phyloP scores from a whole-genome alignment of 2,113 vertebrate species.

The Polyodon spathula region DNA sequence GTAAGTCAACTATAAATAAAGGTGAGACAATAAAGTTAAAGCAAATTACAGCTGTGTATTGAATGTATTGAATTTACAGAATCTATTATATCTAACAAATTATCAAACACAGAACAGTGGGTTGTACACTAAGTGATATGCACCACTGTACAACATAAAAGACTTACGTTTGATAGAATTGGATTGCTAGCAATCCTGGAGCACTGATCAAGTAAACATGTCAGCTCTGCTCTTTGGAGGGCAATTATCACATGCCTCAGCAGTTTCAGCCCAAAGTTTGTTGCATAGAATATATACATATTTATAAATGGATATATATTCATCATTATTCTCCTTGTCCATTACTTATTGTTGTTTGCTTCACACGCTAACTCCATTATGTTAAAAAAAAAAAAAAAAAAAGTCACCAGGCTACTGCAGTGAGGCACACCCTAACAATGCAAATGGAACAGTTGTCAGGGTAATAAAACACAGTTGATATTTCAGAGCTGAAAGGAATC shows the following conservation, averaged over 20 bases:
- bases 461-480: slow-evolving; percentile 51
- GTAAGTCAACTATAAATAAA: too few species aligned
- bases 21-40: too few species aligned
- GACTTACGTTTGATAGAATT: not conserved
- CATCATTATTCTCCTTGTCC: not conserved
- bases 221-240: not conserved
- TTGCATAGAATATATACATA: not conserved
- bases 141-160: slow-evolving; percentile 5
- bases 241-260: not conserved
- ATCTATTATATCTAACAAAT: too few species aligned
- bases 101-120: too few species aligned
- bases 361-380: slow-evolving; percentile 4
- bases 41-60: too few species aligned
- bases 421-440: slow-evolving; percentile 46
- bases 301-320: slow-evolving; percentile 4
- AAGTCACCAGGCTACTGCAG: not conserved
- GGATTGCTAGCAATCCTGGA: not conserved
- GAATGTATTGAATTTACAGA: too few species aligned
- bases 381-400: not conserved
- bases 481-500: slow-evolving; percentile 40
- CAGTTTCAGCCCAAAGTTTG: not conserved
- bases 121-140: too few species aligned
- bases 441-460: slow-evolving; percentile 47
- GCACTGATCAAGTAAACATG: not conserved
- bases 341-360: not conserved